Base-by-base conservation (phyloP, 2,797 vertebrate genomes). In the Alauda arvensis region DNA sequence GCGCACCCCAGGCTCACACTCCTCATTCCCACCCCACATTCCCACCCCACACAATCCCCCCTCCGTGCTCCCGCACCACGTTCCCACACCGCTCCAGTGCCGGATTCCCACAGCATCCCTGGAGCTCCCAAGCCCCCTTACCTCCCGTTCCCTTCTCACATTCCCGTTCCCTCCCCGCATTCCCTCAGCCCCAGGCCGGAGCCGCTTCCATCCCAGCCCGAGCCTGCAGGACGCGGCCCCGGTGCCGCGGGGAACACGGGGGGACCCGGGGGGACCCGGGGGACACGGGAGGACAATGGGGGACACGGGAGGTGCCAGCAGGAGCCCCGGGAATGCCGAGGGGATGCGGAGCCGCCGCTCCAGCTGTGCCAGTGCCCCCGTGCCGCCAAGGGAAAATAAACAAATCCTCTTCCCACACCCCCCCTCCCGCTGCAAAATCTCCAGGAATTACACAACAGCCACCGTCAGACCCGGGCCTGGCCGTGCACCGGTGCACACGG, bases 371-470 rank as follows among this genome's bases (percentile, higher is more conserved):
- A 0, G 18, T 46, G 67, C 56, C 85, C 55, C 84, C 21, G 60
- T 5, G 1, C 52, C 6, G 1, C 1, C 1, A 53, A 16, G 45
- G 37, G 49, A 66, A 52, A 86, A 81, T 4, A 42, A 65, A 81
- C 20, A 77, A 85, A 77, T 62, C 80, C 62, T 57, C 66, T 39
- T 33, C 53, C 20, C 14, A 8, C 15, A 2, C 5, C 11, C 7
- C 18, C 3, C 6, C 25, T 3, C 6, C 23, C 5, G 11, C 57
- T 56, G 68, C 75, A 84, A 88, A 78, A 84, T 71, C 85, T 81
- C 78, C 16, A 8, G 85, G 76, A 91, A 89, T 93, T 94, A 91
- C 88, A 94, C 92, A 91, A 92, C 83, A 82, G 59, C 12, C 88
- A 52, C 31, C 33, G 42, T 19, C 83, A 43, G 61, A 26, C 5